Conservation (phyloP, 2,797 vertebrate species). For the Knipowitschia caucasica region DNA sequence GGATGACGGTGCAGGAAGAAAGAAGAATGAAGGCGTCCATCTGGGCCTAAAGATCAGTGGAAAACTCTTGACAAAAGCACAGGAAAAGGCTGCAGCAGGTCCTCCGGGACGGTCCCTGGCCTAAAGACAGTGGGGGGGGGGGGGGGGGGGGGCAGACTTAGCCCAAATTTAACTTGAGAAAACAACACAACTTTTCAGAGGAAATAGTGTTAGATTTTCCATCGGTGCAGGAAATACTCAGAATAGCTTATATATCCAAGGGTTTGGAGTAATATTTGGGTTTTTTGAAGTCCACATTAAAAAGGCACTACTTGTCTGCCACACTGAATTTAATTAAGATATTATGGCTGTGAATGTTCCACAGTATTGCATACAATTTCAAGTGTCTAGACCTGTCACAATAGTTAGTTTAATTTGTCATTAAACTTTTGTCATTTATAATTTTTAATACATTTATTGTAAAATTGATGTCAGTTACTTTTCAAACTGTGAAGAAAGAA, state of each 20-base stretch:
- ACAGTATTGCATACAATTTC: too few species aligned
- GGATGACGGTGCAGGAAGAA: slow-evolving; percentile 43
- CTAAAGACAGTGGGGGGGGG: slow-evolving; percentile 35
- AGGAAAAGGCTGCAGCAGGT: slow-evolving; percentile 62
- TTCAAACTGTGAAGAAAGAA: too few species aligned
- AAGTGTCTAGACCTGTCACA: too few species aligned
- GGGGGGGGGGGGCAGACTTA: slow-evolving; percentile 25
- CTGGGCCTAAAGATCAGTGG: slow-evolving; percentile 56
- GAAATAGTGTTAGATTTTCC: slow-evolving; percentile 48
- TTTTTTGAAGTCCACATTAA: background rate
- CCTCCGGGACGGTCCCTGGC: slow-evolving; percentile 52
- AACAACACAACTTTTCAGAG: slow-evolving; percentile 47
- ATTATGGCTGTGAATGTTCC: too few species aligned
- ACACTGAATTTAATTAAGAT: too few species aligned
- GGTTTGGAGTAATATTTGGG: too few species aligned
- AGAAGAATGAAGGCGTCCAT: slow-evolving; percentile 47
- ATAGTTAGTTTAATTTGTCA: too few species aligned
- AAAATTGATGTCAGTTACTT: too few species aligned
- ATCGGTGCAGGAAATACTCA: slow-evolving; percentile 23
- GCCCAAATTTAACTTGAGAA: slow-evolving; percentile 44
- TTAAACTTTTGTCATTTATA: too few species aligned
- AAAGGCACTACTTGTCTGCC: too few species aligned
- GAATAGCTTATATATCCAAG: too few species aligned
- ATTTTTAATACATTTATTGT: too few species aligned
- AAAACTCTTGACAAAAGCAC: slow-evolving; percentile 68